Evolutionary conservation across 2,113 vertebrate species (phyloP).

Genomic region (Andinoacara biseriatus): DNA sequence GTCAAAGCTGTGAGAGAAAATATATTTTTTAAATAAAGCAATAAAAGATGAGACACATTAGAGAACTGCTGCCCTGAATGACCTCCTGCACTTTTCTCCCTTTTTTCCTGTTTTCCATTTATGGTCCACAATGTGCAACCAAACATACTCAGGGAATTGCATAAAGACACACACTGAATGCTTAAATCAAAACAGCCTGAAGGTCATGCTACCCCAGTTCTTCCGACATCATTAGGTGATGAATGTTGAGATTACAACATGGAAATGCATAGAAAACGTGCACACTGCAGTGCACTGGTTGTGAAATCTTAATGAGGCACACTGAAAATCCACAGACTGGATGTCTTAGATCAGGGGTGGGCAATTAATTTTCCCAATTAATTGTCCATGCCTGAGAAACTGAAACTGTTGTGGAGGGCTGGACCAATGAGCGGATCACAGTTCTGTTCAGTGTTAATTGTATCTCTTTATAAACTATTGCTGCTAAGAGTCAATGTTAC

Average conservation of each 20-base stretch:
- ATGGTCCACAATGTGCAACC: background rate
- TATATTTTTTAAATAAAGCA: background rate
- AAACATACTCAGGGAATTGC: background rate
- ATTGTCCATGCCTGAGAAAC: background rate
- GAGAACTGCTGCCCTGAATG: conserved; percentile 14
- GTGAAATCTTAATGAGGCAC: background rate
- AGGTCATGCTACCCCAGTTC: background rate
- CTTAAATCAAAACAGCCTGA: background rate
- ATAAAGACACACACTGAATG: background rate
- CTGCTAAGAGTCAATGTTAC: background rate
- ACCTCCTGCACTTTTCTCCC: conserved; percentile 10
- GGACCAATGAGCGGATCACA: background rate
- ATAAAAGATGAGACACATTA: conserved; percentile 15
- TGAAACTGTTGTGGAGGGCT: background rate
- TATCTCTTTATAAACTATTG: background rate
- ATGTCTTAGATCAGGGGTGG: background rate
- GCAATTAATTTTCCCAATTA: background rate
- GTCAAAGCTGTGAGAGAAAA: background rate
- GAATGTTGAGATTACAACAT: background rate
- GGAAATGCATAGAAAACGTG: background rate
- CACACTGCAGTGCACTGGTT: background rate
- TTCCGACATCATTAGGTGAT: background rate
- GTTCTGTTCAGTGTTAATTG: background rate
- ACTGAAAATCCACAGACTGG: conserved; percentile 9
- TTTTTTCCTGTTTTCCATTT: background rate